phyloP scores from a whole-genome alignment of 2,888 invertebrate genomes.

The Tiliacea aurago region DNA sequence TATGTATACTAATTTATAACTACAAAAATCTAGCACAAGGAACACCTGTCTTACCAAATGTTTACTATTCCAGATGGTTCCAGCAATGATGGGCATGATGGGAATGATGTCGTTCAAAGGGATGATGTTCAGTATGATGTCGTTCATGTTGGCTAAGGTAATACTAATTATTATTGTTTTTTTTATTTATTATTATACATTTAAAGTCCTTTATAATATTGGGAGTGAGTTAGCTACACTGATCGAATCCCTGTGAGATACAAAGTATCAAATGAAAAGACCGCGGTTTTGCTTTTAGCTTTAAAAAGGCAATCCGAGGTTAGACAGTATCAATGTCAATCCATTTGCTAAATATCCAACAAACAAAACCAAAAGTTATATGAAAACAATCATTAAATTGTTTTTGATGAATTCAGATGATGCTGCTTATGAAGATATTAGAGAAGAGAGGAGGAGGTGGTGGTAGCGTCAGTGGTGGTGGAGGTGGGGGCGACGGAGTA shows the following conservation, averaged over 20 bases:
- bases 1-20: too few species aligned
- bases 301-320: background rate
- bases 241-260: background rate
- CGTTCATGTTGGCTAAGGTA: conserved; percentile 91
- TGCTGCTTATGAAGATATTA: conserved; percentile 85
- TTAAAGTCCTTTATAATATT: too few species aligned
- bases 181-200: too few species aligned
- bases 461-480: conserved; percentile 73
- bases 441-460: conserved; percentile 84
- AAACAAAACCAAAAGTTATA: background rate
- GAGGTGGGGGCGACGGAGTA: conserved; percentile 79
- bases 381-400: background rate
- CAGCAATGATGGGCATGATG: conserved; percentile 91
- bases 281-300: background rate
- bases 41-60: too few species aligned
- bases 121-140: conserved; percentile 91
- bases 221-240: too few species aligned
- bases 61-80: conserved; percentile 74
- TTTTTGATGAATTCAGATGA: conserved; percentile 76
- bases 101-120: conserved; percentile 91
- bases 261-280: background rate
- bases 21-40: too few species aligned
- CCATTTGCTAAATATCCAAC: background rate
- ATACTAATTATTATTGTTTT: conserved; percentile 42
- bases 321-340: background rate